Evolutionary conservation across 2,888 invertebrate genomes (phyloP).

Genomic region (Zaprionus bogoriensis): DNA sequence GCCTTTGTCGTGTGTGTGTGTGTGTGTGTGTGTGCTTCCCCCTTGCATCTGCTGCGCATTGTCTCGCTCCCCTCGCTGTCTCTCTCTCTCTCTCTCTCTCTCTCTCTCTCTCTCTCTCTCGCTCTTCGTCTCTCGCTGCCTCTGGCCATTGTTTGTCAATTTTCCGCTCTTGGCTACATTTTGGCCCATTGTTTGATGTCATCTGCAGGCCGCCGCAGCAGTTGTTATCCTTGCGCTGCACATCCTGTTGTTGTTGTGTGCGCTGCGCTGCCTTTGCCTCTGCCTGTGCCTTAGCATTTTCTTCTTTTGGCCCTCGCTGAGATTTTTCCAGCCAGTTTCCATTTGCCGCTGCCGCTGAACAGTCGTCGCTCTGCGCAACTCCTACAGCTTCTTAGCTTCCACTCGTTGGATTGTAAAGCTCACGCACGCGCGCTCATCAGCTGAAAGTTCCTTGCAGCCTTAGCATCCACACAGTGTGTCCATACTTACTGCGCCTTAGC

Average conservation of each 20-base stretch:
- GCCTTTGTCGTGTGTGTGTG: conserved; percentile 15
- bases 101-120: conserved; percentile 1
- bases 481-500: too few relatives aligned
- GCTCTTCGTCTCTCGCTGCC: conserved; percentile 3
- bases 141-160: conserved; percentile 64
- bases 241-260: too few relatives aligned
- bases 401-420: background rate
- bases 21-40: conserved; percentile 30
- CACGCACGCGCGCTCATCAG: background rate
- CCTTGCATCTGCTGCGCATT: conserved; percentile 64
- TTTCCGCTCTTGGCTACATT: conserved; percentile 65
- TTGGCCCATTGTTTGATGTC: conserved; percentile 68
- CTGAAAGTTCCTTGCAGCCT: too few relatives aligned
- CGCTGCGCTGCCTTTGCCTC: too few relatives aligned
- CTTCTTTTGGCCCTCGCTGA: conserved; percentile 25
- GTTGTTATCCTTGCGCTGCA: conserved; percentile 19
- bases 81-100: conserved; percentile 12
- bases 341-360: conserved; percentile 54
- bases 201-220: conserved; percentile 69
- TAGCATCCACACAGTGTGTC: too few relatives aligned
- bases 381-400: background rate
- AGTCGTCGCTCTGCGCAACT: conserved; percentile 31
- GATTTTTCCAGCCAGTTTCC: conserved; percentile 53
- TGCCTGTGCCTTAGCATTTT: too few relatives aligned
- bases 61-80: conserved; percentile 15